phyloP scores from a whole-genome alignment of 1,140 invertebrate species.

The Drosophila kepulauana region DNA sequence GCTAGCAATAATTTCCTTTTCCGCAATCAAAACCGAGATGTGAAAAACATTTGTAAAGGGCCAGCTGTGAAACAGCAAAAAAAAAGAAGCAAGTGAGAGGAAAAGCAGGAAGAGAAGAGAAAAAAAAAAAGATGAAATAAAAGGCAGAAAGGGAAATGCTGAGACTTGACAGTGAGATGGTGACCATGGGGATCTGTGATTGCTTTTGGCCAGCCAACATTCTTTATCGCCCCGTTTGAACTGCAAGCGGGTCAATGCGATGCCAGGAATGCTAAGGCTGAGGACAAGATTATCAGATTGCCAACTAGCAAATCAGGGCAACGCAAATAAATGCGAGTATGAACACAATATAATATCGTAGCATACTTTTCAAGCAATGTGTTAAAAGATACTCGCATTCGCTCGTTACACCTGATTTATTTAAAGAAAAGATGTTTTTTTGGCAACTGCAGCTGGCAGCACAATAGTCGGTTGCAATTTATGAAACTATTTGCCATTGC shows the following conservation, averaged over 20 bases:
- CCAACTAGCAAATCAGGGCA: not conserved
- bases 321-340: not conserved
- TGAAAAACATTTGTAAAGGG: slow-evolving; percentile 37
- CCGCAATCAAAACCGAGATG: slow-evolving; percentile 62
- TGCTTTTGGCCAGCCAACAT: slow-evolving; percentile 27
- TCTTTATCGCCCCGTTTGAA: slow-evolving; percentile 2
- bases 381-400: slow-evolving; percentile 20
- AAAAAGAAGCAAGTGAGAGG: not conserved
- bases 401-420: slow-evolving; percentile 34
- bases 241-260: slow-evolving; percentile 6
- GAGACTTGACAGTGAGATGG: not conserved
- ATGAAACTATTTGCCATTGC: slow-evolving; percentile 45
- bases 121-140: not conserved
- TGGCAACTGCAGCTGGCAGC: slow-evolving; percentile 38
- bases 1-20: slow-evolving; percentile 68
- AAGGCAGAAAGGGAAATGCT: not conserved
- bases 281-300: not conserved
- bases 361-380: slow-evolving; percentile 3
- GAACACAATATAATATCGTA: not conserved
- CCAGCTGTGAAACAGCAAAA: slow-evolving; percentile 11
- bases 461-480: slow-evolving; percentile 30
- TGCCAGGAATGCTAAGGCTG: not conserved
- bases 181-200: slow-evolving; percentile 30
- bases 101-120: not conserved
- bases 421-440: slow-evolving; percentile 28